Conservation (phyloP, 2,797 vertebrate species). For the Gallinago solitaria region DNA sequence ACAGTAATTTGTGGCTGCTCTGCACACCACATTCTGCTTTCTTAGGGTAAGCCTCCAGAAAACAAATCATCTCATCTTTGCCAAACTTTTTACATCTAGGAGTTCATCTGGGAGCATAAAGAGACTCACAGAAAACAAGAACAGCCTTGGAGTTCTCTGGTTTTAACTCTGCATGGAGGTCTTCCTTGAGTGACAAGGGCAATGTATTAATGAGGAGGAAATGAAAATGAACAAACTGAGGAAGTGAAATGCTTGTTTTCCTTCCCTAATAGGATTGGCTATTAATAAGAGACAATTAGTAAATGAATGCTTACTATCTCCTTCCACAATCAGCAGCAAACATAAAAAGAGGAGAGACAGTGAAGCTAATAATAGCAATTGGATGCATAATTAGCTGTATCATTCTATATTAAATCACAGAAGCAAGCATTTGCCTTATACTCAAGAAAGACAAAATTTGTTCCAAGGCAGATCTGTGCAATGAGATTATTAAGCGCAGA, state of each 20-base stretch:
- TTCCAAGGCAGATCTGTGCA: neutral
- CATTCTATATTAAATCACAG: neutral
- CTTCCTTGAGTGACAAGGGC: neutral
- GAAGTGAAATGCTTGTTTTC: slow-evolving; percentile 45
- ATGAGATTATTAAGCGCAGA: neutral
- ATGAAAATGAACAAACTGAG: slow-evolving; percentile 1
- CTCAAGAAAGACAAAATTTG: neutral
- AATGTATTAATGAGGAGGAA: slow-evolving; percentile 21
- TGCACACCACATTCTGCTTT: neutral
- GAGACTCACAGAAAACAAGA: neutral
- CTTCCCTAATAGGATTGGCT: neutral
- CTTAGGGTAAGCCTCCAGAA: neutral
- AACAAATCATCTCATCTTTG: neutral
- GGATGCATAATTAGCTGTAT: neutral
- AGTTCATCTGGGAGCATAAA: neutral
- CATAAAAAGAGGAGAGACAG: neutral
- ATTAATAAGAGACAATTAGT: slow-evolving; percentile 59
- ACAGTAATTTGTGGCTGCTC: neutral
- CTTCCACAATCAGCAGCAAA: slow-evolving; percentile 51
- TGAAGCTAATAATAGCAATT: slow-evolving; percentile 35
- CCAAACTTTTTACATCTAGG: neutral
- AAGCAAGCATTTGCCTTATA: neutral
- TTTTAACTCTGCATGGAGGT: neutral
- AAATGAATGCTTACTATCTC: slow-evolving; percentile 39
- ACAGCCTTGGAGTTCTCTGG: neutral